Percentiles rank a stretch among this genome's conserved stretches.
phyloP scores from a whole-genome alignment of 2,797 vertebrate genomes.

The Carapus acus region DNA sequence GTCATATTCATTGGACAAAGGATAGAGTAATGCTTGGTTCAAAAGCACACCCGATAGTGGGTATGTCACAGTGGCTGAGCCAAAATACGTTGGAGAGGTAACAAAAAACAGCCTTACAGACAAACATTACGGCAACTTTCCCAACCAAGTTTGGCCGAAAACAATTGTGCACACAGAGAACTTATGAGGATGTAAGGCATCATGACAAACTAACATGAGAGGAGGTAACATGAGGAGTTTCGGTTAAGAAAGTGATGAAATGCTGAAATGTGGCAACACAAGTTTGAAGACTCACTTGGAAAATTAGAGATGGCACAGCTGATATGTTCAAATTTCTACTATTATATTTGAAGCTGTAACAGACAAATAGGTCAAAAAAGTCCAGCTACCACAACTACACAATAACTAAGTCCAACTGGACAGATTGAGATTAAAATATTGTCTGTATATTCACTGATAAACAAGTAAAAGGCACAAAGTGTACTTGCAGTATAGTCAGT shows the following conservation, averaged over 20 bases:
- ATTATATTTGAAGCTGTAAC: too few species aligned
- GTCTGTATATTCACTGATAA: too few species aligned
- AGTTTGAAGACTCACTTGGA: too few species aligned
- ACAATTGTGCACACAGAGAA: constrained; percentile 2
- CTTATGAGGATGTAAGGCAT: constrained; percentile 33
- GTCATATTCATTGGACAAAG: constrained; percentile 54
- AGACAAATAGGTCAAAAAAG: too few species aligned
- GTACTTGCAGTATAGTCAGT: too few species aligned
- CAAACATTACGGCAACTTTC: background rate
- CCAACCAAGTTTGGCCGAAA: too few species aligned
- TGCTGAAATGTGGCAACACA: background rate
- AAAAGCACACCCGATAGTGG: constrained; percentile 13
- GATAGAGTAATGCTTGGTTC: constrained; percentile 42
- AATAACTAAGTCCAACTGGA: too few species aligned
- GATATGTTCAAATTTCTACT: too few species aligned
- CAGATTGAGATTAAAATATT: too few species aligned
- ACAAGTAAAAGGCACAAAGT: background rate
- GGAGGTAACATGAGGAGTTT: background rate
- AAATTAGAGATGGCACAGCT: too few species aligned
- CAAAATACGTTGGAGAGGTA: background rate
- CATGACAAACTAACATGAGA: background rate
- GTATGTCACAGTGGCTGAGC: background rate
- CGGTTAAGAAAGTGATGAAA: background rate
- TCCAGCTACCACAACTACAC: too few species aligned
- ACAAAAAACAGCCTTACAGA: background rate